Base-by-base conservation (phyloP, 2,113 vertebrate genomes). In the Elephantulus edwardii region DNA sequence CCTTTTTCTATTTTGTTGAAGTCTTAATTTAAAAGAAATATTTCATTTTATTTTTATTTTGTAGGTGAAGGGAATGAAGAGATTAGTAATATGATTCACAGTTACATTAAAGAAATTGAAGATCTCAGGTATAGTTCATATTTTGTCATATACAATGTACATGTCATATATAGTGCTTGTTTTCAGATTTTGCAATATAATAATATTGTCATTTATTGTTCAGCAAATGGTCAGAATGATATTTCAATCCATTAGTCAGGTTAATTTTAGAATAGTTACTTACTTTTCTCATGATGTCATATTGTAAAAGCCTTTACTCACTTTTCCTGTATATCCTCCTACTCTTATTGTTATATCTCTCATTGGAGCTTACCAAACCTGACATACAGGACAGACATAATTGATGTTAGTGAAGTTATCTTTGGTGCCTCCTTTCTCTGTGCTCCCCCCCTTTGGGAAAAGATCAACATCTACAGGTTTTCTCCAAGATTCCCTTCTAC, bases 71-170 rank as follows among this genome's bases (percentile, higher is more conserved):
- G 99, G 52, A 99, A 97, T 94, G 99, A 99, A 97, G 99, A 99
- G 96, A 99, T 99, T 40, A 98, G 98, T 91, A 99, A 98, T 97
- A 99, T 99, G 99, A 98, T 99, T 96, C 98, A 99, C 93, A 99
- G 98, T 97, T 99, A 99, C 89, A 99, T 99, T 95, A 99, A 99
- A 97, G 99, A 99, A 97, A 99, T 99, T 8, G 99, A 99, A 97
- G 99, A 99, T 96, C 99, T 99, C 96, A 98, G 99, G 99, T 99
- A 82, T 91, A 50, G 66, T 70, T 85, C 54, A 42, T 72, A 2
- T 64, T 84, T 7, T 92, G 11, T 44, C 76, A 68, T 30, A 56
- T 30, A 24, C 56, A 66, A 68, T 52, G 5, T 33, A 48, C 8
- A 9, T 24, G 4, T n/a, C n/a, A n/a, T n/a, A n/a, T n/a, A n/a